Evolutionary conservation across 2,797 vertebrate genomes (phyloP), one percentile per base, ranked within the genome.

Genomic region (Acrossocheilus wenchowensis): DNA sequence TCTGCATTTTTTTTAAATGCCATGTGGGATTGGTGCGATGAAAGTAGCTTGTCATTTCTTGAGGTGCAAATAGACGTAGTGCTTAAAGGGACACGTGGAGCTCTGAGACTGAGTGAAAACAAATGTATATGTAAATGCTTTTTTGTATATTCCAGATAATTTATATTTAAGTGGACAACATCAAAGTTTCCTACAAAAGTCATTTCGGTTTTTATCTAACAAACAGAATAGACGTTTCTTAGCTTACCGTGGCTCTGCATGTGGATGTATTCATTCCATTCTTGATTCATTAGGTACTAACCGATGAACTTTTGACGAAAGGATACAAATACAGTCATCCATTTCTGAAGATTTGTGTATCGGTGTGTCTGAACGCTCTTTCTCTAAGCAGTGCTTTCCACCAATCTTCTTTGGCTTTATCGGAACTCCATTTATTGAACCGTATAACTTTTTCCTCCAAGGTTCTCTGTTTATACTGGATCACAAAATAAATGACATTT

Each of bases 91-190:
- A 93, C 91, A 91, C 14, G 48, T 92, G 90, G 92, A 92, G 92
- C 94, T 92, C 93, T 92, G 92, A 91, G 90, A 92, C 91, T 93
- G 91, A 73, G 90, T 74, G 69, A 64, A 68, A 81, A 52, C 36
- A 86, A 74, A 60, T 87, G 92, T 95, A 93, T 94, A 94, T 95
- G 90, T 94, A 94, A 95, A 93, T 90, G 94, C 95, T 95, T 93
- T 95, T 96, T 96, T 96, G 94, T 96, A 96, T 93, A 96, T 94
- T 94, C 94, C 90, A 94, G 93, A 95, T 94, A 92, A 94, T 96
- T 96, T 96, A 95, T 96, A 96, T 95, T 91, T 74, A 89, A 88
- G 82, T 87, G 86, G 87, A 86, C 54, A 39, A 78, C 45, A 81
- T 80, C 71, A 36, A 86, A 90, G 92, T 96, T 96, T 96, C 93